phyloP scores from a whole-genome alignment of 2,797 vertebrate genomes.

The Aeoliscus strigatus region DNA sequence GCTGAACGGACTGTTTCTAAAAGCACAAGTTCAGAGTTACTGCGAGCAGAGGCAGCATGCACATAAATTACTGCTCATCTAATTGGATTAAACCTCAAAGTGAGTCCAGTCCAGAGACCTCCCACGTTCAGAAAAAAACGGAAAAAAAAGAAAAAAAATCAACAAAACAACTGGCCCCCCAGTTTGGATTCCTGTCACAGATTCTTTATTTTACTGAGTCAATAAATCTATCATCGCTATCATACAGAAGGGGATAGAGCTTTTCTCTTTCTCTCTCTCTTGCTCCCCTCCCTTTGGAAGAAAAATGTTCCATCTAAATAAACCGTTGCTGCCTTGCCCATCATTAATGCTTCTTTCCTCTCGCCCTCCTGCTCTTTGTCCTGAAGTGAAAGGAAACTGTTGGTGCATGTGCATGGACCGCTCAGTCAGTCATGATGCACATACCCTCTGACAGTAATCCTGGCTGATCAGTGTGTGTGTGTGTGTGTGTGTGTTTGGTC shows the following conservation, averaged over 20 bases:
- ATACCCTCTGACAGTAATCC: slow-evolving; percentile 71
- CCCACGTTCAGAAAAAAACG: slow-evolving; percentile 60
- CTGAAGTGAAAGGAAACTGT: slow-evolving; percentile 68
- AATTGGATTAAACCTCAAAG: slow-evolving; percentile 70
- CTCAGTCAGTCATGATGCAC: slow-evolving; percentile 61
- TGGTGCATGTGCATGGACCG: slow-evolving; percentile 56
- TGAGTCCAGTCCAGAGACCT: slow-evolving; percentile 63
- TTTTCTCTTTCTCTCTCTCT: slow-evolving; percentile 11
- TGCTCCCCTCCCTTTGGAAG: slow-evolving; percentile 21
- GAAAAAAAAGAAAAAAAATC: slow-evolving; percentile 48
- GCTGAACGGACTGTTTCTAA: slow-evolving; percentile 41
- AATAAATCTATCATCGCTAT: slow-evolving; percentile 72
- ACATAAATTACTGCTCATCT: slow-evolving; percentile 62
- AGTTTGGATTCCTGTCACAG: slow-evolving; percentile 56
- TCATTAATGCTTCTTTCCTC: slow-evolving; percentile 21
- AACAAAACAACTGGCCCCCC: too few species aligned
- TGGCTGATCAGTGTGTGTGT: slow-evolving; percentile 43
- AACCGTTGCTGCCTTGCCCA: slow-evolving; percentile 61
- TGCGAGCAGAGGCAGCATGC: slow-evolving; percentile 35
- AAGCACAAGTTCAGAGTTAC: slow-evolving; percentile 43
- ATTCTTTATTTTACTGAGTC: slow-evolving; percentile 73
- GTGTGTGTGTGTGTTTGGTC: slow-evolving; percentile 29
- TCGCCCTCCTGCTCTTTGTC: slow-evolving; percentile 41
- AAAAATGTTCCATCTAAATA: slow-evolving; percentile 62
- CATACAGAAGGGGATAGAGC: slow-evolving; percentile 40